Base-by-base conservation (phyloP, 23 tunicate species). In the Ciona savignyi region DNA sequence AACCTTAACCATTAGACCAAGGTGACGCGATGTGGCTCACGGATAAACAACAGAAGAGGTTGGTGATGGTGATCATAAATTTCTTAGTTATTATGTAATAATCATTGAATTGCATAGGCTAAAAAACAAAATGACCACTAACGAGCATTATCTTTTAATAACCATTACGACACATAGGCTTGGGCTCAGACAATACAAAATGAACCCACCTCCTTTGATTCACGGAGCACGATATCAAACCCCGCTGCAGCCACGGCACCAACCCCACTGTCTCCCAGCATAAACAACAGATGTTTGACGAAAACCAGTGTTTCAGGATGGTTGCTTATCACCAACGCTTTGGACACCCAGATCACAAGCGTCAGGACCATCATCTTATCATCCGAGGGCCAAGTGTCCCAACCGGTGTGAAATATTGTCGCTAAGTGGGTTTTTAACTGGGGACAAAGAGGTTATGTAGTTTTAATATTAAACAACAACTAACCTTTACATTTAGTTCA, bases 221-320 rank as follows among this genome's bases (percentile, higher is more conserved):
- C 89, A 30, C 91, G 33, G 62, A 84, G 26, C 34, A 91, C 75
- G 0, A 91, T 91, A 63, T 85, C 90, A 67, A 84, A 85, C 20
- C 97, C 84, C 31, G 85, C 97, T 61, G 97, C 92, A 25, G 97
- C 91, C 51, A 85, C 79, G 35, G 67, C 89, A n/a, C 91, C 97
- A 64, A 85, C 76, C 2, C 67, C 71, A 30, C 51, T 67, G 29
- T 85, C 82, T 31, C 30, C 69, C 26, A 91, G 73, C 70, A 79
- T 60, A 15, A 31, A 19, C 31, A 91, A 31, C 22, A 91, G 66
- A 3, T 60, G 26, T 15, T 73, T 25, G 9, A 79, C 35, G 49
- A 72, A 68, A 6, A 69, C 77, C 66, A 60, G 64, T 2, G 89
- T 74, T 19, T 80, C 42, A 11, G 51, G 19, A 73, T 91, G 91